These are phyloP conservation scores for Brenthis hecate DNA, from an alignment of 2,888 invertebrate genomes.

Conservation along the genomic window DNA sequence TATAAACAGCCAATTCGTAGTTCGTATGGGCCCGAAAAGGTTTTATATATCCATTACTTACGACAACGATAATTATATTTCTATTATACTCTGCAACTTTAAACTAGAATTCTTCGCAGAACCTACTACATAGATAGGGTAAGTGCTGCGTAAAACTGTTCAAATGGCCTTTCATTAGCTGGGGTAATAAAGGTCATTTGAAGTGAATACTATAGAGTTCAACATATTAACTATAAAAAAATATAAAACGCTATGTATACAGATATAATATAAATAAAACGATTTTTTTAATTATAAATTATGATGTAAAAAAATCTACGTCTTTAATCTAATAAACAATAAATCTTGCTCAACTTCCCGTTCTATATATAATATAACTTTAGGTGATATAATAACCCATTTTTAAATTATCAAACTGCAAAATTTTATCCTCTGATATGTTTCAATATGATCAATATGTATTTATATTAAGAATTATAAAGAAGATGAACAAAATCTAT, in stretches of 20 bases:
- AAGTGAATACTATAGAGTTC: slow-evolving; percentile 38
- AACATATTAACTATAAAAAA: slow-evolving; percentile 27
- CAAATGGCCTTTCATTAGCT: slow-evolving; percentile 74
- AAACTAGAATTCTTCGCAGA: slow-evolving; percentile 30
- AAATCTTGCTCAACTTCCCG: slow-evolving; percentile 58
- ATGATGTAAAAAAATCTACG: no score
- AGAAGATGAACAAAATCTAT: slow-evolving; percentile 59
- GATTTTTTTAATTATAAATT: no score
- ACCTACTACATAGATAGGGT: neutral
- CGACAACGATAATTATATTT: slow-evolving; percentile 44
- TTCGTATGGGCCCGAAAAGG: slow-evolving; percentile 59
- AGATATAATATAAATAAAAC: neutral
- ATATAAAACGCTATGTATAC: slow-evolving; percentile 24
- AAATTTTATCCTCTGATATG: slow-evolving; percentile 50
- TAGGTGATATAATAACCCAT: slow-evolving; percentile 24
- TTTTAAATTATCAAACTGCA: slow-evolving; percentile 45
- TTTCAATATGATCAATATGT: slow-evolving; percentile 47
- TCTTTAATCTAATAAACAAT: slow-evolving; percentile 31
- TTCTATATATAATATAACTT: slow-evolving; percentile 44
- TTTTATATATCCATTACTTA: slow-evolving; percentile 41
- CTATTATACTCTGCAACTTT: slow-evolving; percentile 45
- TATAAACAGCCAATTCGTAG: slow-evolving; percentile 39
- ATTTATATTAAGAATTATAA: slow-evolving; percentile 33
- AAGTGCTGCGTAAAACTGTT: slow-evolving; percentile 34
- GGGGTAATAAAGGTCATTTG: slow-evolving; percentile 73